Percentiles rank a stretch among this genome's conserved stretches.
Conservation (phyloP, 2,797 vertebrate species). For the Otolemur crassicaudatus region DNA sequence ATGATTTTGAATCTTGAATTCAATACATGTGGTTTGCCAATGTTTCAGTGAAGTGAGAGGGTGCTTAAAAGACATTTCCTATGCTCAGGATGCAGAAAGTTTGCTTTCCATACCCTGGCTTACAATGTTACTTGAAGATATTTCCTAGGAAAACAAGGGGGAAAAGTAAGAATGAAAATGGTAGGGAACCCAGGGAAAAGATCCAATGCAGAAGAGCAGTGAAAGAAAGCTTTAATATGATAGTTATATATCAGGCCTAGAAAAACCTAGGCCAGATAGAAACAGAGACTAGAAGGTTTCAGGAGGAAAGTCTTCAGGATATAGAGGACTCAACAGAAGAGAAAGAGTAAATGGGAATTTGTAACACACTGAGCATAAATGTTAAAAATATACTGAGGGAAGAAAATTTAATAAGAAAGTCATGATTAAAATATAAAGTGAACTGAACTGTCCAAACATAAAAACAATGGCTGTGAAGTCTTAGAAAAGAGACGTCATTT, state of each 20-base stretch:
- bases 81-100: neutral
- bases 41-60: neutral
- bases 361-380: neutral
- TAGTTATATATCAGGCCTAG: neutral
- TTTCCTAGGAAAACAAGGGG: neutral
- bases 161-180: slow-evolving; percentile 5
- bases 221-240: neutral
- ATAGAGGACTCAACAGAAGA: neutral
- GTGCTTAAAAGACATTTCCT: neutral
- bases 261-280: neutral
- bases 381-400: neutral
- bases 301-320: neutral
- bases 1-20: slow-evolving; percentile 7
- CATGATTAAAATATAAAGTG: neutral
- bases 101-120: neutral
- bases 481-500: neutral
- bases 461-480: neutral
- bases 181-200: neutral
- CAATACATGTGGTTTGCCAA: neutral
- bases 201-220: neutral
- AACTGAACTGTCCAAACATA: neutral
- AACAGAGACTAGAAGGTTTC: neutral
- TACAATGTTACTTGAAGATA: neutral
- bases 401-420: neutral
- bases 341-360: neutral